These are phyloP conservation scores for Rhopalosiphum maidis DNA, from an alignment of 1,140 invertebrate species.

Conservation along the genomic window DNA sequence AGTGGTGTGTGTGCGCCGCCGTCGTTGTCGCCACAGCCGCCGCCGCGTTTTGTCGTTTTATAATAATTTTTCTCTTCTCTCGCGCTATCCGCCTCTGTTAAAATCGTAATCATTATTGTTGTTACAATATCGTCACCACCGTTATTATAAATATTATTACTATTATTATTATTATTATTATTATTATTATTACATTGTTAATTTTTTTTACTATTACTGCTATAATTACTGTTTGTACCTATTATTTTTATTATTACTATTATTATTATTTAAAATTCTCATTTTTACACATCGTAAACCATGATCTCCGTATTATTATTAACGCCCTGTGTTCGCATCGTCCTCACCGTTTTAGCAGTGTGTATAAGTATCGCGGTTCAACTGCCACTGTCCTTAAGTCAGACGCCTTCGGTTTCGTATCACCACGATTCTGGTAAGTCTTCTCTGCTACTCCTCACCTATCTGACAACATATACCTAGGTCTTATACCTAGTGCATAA, in stretches of 20 bases:
- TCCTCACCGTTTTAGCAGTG: not conserved
- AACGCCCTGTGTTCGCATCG: conserved; percentile 13
- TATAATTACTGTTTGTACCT: not conserved
- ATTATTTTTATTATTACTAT: conserved; percentile 31
- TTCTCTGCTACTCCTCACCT: not conserved
- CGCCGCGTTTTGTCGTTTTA: not conserved
- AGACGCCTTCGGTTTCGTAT: conserved; percentile 41
- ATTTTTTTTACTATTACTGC: not conserved
- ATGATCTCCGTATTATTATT: conserved; percentile 50
- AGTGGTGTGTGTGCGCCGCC: not conserved
- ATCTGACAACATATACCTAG: not conserved
- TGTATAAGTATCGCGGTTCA: not conserved
- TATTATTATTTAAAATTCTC: conserved; percentile 27
- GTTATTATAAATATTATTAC: not conserved
- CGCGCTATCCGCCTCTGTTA: conserved; percentile 22
- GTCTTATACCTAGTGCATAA: not conserved
- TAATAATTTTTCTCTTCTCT: not conserved
- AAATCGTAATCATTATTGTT: not conserved
- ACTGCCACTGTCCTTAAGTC: not conserved
- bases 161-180: conserved; percentile 15
- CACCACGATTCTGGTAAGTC: conserved; percentile 51
- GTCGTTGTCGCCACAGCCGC: not conserved
- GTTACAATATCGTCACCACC: not conserved
- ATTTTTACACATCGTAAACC: conserved; percentile 28
- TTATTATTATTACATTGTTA: not conserved